phyloP scores from a whole-genome alignment of 2,113 vertebrate genomes.

The Oreotrochilus melanogaster region DNA sequence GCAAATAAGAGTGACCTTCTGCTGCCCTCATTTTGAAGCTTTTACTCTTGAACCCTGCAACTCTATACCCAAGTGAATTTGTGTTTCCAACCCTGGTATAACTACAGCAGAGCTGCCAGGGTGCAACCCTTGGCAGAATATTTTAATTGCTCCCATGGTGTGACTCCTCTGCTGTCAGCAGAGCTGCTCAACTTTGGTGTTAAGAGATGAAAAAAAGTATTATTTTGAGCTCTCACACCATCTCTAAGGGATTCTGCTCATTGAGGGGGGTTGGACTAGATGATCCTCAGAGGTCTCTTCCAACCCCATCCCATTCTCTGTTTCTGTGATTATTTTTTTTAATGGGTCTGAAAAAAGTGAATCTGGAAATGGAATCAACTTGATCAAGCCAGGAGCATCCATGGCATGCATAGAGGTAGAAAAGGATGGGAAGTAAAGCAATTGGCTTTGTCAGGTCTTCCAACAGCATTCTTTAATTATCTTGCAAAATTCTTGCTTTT shows the following conservation, averaged over 20 bases:
- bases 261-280: too few relatives aligned
- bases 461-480: neutral
- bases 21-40: neutral
- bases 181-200: neutral
- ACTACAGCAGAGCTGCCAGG: neutral
- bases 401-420: neutral
- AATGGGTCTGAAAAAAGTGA: neutral
- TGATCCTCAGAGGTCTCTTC: too few relatives aligned
- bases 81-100: neutral
- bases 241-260: too few relatives aligned
- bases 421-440: neutral
- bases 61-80: accelerated
- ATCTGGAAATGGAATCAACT: neutral
- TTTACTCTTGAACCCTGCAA: neutral
- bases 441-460: neutral
- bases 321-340: neutral
- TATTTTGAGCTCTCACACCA: neutral
- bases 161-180: neutral
- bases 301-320: too few relatives aligned
- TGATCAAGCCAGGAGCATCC: neutral
- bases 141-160: accelerated
- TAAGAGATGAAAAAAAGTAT: neutral
- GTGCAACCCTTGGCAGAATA: neutral
- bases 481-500: neutral
- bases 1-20: neutral